Evolutionary conservation across 2,797 vertebrate genomes (phyloP), one percentile per base, ranked within the genome.

Genomic region (Rhabdomys pumilio): DNA sequence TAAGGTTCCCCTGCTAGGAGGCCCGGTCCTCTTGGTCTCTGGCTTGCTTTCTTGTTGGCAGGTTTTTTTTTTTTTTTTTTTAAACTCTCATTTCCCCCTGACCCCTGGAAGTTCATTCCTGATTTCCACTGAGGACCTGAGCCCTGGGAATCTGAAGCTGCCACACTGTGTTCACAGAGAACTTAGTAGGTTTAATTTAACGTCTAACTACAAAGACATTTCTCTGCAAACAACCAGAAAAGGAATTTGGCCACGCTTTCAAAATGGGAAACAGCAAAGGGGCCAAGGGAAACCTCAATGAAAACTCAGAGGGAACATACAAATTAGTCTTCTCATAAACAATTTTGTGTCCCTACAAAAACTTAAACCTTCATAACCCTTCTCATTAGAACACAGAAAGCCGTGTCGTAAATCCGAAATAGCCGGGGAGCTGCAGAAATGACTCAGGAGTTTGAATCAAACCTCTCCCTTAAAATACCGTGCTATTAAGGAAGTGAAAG

Each of bases 151-250:
- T 96, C 26, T 34, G 11, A 47, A 94, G 11, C 24, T 31, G 15
- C 73, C 61, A 53, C 75, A 85, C 4, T 44, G 0, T 41, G 55
- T 89, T 81, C 61, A 84, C 3, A 24, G 17, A 29, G 20, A 91
- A 94, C 15, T 55, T 65, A 2, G 61, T 61, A 73, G 75, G 69
- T 77, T 83, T 72, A 95, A 96, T 96, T 59, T 85, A 82, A 76
- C 94, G 93, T 83, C 3, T 15, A 67, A 91, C 0, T 31, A 69
- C 57, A 75, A 89, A 89, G 93, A 94, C 76, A 96, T 89, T 95
- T 95, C 92, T 89, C 91, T 59, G 4, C 93, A 97, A 98, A 97
- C 93, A 97, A 97, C 91, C 26, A 75, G 86, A 84, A 91, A 69
- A 65, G 81, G 79, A 97, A 95, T 57, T 83, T 97, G 94, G 88